Evolutionary conservation across 2,888 invertebrate genomes (phyloP), one percentile per base, ranked within the genome.

Genomic region (Chrysolina americana): DNA sequence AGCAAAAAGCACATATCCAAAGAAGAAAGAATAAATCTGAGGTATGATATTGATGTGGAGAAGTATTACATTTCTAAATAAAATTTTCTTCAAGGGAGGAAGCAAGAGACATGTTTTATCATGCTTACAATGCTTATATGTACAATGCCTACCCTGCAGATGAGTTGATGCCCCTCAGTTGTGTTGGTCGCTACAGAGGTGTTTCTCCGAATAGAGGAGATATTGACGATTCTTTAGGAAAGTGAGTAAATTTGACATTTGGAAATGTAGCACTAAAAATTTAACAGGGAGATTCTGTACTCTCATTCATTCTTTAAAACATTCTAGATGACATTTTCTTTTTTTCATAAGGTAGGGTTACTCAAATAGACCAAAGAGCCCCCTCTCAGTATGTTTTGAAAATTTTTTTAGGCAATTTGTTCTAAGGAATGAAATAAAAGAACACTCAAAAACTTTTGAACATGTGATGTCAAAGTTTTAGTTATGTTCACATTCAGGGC

Each of bases 131-230:
- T 85, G 95, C 97, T 1, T 98, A 98, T 84, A 98, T 98, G 97
- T 95, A 95, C 83, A 94, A 98, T 90, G 99, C 99, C 15, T 99
- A 96, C 89, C 99, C 99, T 69, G 98, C 98, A 19, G 99, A 99
- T 90, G 99, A 99, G 89, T 89, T 99, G 80, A 98, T 98, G 98
- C 99, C 99, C 0, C 90, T 99, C 48, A 96, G 95, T 84, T 99
- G 99, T 88, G 93, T 94, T 85, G 99, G 98, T 41, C 90, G 99
- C 70, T 97, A 94, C 88, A 91, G 97, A 82, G 98, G 97, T 6
- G 91, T 96, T 8, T 96, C 97, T 68, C 95, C 96, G 4, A 94
- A 95, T 80, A 91, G 99, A 65, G 99, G 99, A 3, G 98, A 99
- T 86, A 95, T 99, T 89, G 99, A 99, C 88, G 98, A 98, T 87